A percentile compares a stretch with the other conserved stretches of the same genome.
Conservation (phyloP, 2,797 vertebrate genomes). For the Okamejei kenojei region DNA sequence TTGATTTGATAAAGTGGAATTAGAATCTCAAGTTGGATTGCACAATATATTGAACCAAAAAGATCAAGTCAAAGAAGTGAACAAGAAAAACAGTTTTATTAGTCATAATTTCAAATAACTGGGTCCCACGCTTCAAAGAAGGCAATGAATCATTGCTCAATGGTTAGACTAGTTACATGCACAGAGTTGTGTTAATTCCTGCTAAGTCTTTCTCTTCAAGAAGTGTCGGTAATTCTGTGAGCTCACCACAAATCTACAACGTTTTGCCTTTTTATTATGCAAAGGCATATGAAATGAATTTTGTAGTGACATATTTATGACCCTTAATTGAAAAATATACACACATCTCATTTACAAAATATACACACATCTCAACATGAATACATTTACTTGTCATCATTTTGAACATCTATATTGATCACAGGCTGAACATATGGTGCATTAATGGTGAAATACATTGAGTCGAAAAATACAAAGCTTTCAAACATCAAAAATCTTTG, state of each 20-base stretch:
- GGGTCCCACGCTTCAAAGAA: not conserved
- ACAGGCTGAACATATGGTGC: not conserved
- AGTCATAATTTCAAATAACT: constrained; percentile 9
- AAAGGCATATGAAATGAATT: not conserved
- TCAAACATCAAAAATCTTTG: not conserved
- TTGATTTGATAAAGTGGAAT: too few species aligned
- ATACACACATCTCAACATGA: too few species aligned
- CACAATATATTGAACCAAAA: not conserved
- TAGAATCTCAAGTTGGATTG: not conserved
- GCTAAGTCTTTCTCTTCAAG: not conserved
- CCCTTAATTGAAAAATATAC: not conserved
- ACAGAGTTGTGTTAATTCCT: not conserved
- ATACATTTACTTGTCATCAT: not conserved
- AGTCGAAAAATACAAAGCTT: not conserved
- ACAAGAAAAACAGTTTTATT: not conserved
- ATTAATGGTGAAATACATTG: not conserved
- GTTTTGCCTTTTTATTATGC: not conserved
- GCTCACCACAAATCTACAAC: not conserved
- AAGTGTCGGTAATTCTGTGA: not conserved
- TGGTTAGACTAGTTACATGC: not conserved
- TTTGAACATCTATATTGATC: not conserved
- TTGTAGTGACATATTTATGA: not conserved
- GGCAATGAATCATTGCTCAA: not conserved
- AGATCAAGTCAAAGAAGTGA: not conserved
- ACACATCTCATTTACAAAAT: not conserved